A percentile compares a stretch with the other conserved stretches of the same genome.
Conservation (phyloP, 2,113 vertebrate species). For the Salvelinus sp. region DNA sequence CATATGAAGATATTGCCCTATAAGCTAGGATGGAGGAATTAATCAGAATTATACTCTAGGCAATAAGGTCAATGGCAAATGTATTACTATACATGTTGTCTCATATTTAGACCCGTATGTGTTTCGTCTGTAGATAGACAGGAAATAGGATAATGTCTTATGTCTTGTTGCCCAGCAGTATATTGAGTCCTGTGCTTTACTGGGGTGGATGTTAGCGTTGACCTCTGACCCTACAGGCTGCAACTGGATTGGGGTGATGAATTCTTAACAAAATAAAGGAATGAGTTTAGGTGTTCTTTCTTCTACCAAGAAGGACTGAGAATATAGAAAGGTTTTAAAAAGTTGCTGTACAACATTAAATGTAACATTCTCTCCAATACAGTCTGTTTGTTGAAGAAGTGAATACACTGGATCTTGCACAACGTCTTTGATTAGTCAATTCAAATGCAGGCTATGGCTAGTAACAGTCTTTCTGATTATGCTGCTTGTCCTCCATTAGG, state of each 20-base stretch:
- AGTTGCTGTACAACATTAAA: background rate
- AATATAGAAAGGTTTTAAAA: too few species aligned
- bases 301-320: background rate
- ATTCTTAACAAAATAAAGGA: background rate
- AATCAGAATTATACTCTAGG: slow-evolving; percentile 47
- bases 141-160: slow-evolving; percentile 39
- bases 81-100: slow-evolving; percentile 49
- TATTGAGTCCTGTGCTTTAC: slow-evolving; percentile 31
- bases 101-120: slow-evolving; percentile 49
- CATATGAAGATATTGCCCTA: slow-evolving; percentile 47
- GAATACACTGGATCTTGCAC: background rate
- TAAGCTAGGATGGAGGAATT: slow-evolving; percentile 35
- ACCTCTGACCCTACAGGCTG: slow-evolving; percentile 38
- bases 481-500: background rate
- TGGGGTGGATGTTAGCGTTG: slow-evolving; percentile 32
- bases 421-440: background rate
- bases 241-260: background rate
- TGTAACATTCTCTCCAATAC: background rate
- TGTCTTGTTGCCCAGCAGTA: slow-evolving; percentile 46
- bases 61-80: slow-evolving; percentile 60
- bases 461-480: background rate
- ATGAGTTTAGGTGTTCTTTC: background rate
- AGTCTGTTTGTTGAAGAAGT: background rate
- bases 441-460: background rate
- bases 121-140: slow-evolving; percentile 32